Evolutionary conservation across 2,113 vertebrate species (phyloP).

Genomic region (Coryphaenoides rupestris): DNA sequence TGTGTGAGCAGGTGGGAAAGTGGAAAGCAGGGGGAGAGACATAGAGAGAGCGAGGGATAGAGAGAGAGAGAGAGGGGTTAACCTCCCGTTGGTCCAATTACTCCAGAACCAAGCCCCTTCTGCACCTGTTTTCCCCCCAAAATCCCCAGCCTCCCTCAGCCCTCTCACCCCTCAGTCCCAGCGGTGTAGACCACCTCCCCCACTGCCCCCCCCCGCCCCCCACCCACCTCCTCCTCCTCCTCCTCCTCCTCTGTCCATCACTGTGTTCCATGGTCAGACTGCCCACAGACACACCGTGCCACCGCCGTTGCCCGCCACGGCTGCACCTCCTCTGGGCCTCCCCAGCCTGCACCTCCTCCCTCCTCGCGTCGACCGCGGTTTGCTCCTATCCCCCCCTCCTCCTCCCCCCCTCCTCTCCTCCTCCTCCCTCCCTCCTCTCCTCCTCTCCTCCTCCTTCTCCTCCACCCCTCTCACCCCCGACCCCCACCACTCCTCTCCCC

Average conservation of each 20-base stretch:
- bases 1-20: no score
- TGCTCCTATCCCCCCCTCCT: constrained; percentile 46
- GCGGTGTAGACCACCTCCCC: not conserved
- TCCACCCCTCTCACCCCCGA: not conserved
- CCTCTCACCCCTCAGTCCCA: not conserved
- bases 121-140: constrained; percentile 44
- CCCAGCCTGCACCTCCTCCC: constrained; percentile 21
- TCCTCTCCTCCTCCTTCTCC: constrained; percentile 8
- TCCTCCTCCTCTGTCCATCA: no score
- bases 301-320: no score
- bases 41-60: not conserved
- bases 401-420: constrained; percentile 42
- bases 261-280: constrained; percentile 42
- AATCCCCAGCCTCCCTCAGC: constrained; percentile 28
- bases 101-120: constrained; percentile 55
- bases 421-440: constrained; percentile 33
- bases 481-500: constrained; percentile 16
- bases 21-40: not conserved
- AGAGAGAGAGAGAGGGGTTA: no score
- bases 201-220: no score
- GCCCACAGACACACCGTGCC: constrained; percentile 48
- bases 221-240: not conserved
- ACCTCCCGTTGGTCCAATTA: constrained; percentile 77
- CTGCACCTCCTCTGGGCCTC: constrained; percentile 21
- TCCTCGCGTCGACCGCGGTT: no score